These are phyloP conservation scores for Pimephales promelas DNA, from an alignment of 2,113 vertebrate genomes.

Conservation along the genomic window DNA sequence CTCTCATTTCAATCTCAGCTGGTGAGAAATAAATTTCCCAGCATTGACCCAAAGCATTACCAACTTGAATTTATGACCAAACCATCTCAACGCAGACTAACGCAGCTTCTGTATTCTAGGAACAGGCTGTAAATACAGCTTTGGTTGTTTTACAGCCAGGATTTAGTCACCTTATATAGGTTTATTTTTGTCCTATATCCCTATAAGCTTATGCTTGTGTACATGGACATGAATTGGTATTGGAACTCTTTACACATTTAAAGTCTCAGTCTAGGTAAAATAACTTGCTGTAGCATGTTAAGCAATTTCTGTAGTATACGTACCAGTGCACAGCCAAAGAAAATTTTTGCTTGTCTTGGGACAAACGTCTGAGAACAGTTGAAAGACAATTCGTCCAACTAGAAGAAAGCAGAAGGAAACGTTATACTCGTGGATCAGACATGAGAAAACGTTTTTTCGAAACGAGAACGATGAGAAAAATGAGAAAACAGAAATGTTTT, in stretches of 20 bases:
- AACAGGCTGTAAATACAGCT: slow-evolving; percentile 4
- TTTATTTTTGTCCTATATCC: background rate
- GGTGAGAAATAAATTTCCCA: background rate
- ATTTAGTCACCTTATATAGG: slow-evolving; percentile 26
- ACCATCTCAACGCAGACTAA: background rate
- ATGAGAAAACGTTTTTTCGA: too few relatives aligned
- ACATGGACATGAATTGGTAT: background rate
- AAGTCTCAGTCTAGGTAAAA: background rate
- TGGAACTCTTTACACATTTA: background rate
- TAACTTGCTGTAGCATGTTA: background rate
- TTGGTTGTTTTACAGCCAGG: background rate
- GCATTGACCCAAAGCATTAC: slow-evolving; percentile 23
- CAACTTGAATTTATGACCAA: background rate
- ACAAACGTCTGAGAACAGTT: slow-evolving; percentile 96
- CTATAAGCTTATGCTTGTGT: slow-evolving; percentile 1
- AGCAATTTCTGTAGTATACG: slow-evolving; percentile 52
- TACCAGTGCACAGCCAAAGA: slow-evolving; percentile 95
- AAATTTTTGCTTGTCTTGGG: slow-evolving; percentile 99
- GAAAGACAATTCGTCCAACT: slow-evolving; percentile 98
- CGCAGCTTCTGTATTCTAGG: background rate
- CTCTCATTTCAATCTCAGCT: slow-evolving; percentile 4
- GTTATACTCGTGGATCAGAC: background rate
- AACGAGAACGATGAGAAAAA: too few relatives aligned
- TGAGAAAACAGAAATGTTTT: background rate
- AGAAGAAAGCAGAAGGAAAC: slow-evolving; percentile 52